Base-by-base conservation (phyloP, 2,888 invertebrate species). In the Cosmopolites sordidus region DNA sequence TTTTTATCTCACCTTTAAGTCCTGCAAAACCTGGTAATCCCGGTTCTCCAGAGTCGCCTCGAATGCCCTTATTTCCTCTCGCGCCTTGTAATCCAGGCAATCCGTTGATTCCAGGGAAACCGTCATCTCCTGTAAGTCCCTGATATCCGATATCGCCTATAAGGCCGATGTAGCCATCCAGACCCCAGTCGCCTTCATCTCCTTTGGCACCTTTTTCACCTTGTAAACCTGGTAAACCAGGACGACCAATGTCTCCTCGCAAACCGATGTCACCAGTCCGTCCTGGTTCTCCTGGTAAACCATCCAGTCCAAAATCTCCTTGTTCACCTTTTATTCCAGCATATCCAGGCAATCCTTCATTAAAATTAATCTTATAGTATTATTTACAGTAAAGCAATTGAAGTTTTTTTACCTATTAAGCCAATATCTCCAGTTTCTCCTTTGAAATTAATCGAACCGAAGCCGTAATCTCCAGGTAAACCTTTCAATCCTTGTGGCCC, bases 41-140 rank as follows among this genome's bases (percentile, higher is more conserved):
- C 58, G 70, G 65, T 38, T 73, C 61, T 53, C 87, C 83, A 12
- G 67, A 62, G 4, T 67, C 66, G 16, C 83, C 87, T 43, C 62
- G 63, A 17, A 69, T 16, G 11, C 58, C 60, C 49, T 72, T 73
- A 0, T 64, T 62, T 38, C 82, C 82, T 59, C 64, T 69, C 12
- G 59, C 18, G 29, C 75, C 74, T 16, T 64, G 39, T 27, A 60
- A 59, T 18, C 76, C 74, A 30, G 61, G 61, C 38, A 67, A 44
- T 43, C 87, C 88, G 43, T 80, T 79, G n/a, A 80, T 73, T 27
- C 89, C 90, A 30, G 77, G 65, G 54, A 75, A 74, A 43, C 90
- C 90, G 41, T 67, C 66, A 57, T 86, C 83, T 30, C 92, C 91
- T 15, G 65, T 71, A 66, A 82, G 80, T 5, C 75, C 75, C 5